Evolutionary conservation across 2,113 vertebrate genomes (phyloP).

Genomic region (Phyllostomus discolor): DNA sequence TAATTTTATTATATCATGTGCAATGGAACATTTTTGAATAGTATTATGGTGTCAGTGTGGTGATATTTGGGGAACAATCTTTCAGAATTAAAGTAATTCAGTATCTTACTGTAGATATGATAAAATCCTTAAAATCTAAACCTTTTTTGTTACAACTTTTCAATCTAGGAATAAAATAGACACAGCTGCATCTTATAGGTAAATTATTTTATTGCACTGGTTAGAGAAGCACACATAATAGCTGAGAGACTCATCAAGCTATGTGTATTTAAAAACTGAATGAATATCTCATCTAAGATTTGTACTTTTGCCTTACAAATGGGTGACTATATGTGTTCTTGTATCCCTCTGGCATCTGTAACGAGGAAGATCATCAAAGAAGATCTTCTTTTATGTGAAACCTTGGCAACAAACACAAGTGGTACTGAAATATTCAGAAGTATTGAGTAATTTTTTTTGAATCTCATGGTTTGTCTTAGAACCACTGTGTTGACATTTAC

Average conservation of each 20-base stretch:
- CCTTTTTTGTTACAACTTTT: background rate
- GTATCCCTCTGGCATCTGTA: background rate
- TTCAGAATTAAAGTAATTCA: background rate
- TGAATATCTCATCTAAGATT: background rate
- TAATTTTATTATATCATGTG: background rate
- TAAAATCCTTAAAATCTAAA: background rate
- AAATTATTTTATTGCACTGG: background rate
- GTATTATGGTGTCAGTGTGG: background rate
- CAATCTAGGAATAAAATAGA: background rate
- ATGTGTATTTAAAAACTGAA: background rate
- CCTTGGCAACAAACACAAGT: background rate
- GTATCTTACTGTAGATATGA: background rate
- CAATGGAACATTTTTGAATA: background rate
- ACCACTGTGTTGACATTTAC: background rate
- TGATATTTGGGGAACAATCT: background rate
- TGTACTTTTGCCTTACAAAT: background rate
- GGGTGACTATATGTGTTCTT: background rate
- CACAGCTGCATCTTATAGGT: background rate
- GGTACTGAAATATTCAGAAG: conserved; percentile 35
- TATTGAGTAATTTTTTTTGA: conserved; percentile 7
- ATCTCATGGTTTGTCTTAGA: background rate
- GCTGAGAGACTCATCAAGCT: background rate
- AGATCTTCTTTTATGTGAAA: conserved; percentile 19
- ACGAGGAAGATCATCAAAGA: background rate
- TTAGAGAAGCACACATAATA: background rate